These are phyloP conservation scores for Gnathonemus longibarbis DNA, from an alignment of 2,113 vertebrate species.

Conservation along the genomic window DNA sequence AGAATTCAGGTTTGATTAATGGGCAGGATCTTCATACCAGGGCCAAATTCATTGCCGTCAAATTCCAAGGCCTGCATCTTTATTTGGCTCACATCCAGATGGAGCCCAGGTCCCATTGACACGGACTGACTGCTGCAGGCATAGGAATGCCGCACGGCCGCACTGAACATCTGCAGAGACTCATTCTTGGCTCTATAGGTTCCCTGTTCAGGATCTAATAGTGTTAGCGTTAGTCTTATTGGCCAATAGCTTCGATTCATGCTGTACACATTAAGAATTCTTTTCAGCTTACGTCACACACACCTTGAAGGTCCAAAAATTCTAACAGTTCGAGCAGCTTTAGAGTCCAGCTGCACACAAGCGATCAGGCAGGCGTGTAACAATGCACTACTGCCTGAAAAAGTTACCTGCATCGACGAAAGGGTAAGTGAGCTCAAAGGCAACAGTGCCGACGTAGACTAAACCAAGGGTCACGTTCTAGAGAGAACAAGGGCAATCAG, in stretches of 20 bases:
- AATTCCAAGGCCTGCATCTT: conserved; percentile 65
- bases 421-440: conserved; percentile 39
- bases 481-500: neutral
- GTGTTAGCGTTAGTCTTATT: neutral
- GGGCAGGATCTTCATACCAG: conserved; percentile 38
- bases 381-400: neutral
- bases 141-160: conserved; percentile 57
- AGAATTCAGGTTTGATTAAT: neutral
- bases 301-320: neutral
- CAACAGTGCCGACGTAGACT: conserved; percentile 36
- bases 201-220: accelerated
- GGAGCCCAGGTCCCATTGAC: conserved; percentile 34
- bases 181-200: conserved; percentile 22
- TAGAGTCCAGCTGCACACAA: neutral
- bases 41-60: conserved; percentile 36
- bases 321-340: neutral
- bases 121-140: conserved; percentile 51
- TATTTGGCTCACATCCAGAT: conserved; percentile 47
- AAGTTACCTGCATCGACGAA: conserved; percentile 36
- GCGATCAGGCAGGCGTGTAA: neutral
- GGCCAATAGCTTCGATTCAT: neutral
- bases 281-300: too few relatives aligned
- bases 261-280: neutral
- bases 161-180: conserved; percentile 50
- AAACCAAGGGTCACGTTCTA: conserved; percentile 35